phyloP scores from a whole-genome alignment of 2,888 invertebrate species.

The Caenorhabditis wallacei region DNA sequence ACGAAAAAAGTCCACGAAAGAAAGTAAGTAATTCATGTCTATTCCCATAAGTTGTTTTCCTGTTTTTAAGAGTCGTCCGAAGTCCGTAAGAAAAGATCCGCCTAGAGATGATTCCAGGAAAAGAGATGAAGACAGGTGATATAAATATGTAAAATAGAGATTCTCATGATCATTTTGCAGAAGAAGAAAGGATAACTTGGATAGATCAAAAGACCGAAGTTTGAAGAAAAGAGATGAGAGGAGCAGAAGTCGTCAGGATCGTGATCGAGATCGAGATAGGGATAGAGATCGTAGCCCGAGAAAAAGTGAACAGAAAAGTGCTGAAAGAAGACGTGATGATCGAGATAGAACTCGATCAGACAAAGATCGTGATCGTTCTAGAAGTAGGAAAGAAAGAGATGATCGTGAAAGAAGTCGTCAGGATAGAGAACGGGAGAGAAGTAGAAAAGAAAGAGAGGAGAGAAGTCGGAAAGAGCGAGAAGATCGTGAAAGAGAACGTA shows the following conservation, averaged over 20 bases:
- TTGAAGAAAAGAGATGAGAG: constrained; percentile 9
- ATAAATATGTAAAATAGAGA: not conserved
- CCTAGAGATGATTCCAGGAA: constrained; percentile 11
- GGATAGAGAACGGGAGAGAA: constrained; percentile 24
- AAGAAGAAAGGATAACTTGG: constrained; percentile 27
- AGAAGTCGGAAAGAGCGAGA: constrained; percentile 22
- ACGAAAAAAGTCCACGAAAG: constrained; percentile 6
- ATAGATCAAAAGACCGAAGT: constrained; percentile 12
- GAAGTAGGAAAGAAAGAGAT: constrained; percentile 14
- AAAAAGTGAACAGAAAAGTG: constrained; percentile 29
- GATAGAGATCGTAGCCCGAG: constrained; percentile 24
- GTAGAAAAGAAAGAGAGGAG: constrained; percentile 11
- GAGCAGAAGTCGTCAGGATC: constrained; percentile 44
- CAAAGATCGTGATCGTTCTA: constrained; percentile 22
- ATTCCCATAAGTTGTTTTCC: no score
- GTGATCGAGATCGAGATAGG: constrained; percentile 39
- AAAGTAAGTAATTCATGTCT: not conserved
- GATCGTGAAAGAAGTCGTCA: constrained; percentile 13
- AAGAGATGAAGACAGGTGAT: constrained; percentile 25
- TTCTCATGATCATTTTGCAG: not conserved
- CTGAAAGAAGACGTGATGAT: constrained; percentile 22
- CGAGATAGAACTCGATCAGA: not conserved
- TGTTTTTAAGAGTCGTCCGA: constrained; percentile 15
- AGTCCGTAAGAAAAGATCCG: not conserved
- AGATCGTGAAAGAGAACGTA: constrained; percentile 33